These are phyloP conservation scores for Dromaius novaehollandiae DNA, from an alignment of 2,113 vertebrate species.

Conservation along the genomic window DNA sequence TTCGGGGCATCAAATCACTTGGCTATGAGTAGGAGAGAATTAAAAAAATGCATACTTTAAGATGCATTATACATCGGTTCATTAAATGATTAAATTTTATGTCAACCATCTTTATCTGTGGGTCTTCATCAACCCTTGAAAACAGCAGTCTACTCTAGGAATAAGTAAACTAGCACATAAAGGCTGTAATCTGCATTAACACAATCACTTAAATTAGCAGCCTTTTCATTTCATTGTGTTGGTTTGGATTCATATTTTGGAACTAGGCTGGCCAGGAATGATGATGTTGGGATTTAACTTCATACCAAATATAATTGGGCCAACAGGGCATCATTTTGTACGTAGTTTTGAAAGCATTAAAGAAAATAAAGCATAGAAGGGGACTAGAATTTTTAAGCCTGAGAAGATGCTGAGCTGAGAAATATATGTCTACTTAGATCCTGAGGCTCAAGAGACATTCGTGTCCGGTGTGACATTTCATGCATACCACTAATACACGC, in stretches of 20 bases:
- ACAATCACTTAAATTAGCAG: neutral
- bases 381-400: neutral
- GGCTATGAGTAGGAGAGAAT: neutral
- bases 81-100: neutral
- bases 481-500: neutral
- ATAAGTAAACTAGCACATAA: neutral
- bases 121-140: neutral
- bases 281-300: neutral
- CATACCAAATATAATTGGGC: neutral
- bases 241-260: neutral
- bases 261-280: neutral
- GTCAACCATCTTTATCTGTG: neutral
- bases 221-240: neutral
- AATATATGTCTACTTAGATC: neutral
- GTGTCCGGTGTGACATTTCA: neutral
- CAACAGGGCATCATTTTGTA: neutral
- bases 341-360: neutral
- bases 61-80: neutral
- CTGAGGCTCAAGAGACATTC: neutral
- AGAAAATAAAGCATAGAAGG: neutral
- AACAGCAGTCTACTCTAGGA: neutral
- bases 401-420: neutral
- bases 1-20: neutral
- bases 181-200: neutral
- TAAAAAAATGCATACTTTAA: neutral